Evolutionary conservation across 1,140 invertebrate species (phyloP), one percentile per base, ranked within the genome.

Genomic region (Cyrtorhinus lividipennis): DNA sequence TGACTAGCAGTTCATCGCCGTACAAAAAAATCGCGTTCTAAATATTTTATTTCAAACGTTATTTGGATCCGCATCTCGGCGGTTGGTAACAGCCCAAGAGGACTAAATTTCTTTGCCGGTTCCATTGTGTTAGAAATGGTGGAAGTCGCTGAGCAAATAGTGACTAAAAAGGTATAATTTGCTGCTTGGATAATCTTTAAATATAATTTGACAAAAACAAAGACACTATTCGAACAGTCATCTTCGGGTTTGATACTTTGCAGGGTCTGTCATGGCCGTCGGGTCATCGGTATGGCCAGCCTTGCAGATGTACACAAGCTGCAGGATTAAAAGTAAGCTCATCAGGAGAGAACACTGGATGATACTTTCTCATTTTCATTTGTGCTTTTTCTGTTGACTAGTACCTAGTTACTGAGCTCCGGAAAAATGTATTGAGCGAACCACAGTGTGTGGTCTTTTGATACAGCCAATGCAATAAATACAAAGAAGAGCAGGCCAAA

Each of bases 271-370:
- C 15, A 10, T 67, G 66, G 66, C 61, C 61, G 23, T 22, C 63
- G 24, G 61, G 63, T 30, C 61, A 65, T 56, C 27, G 63, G 61
- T 65, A 59, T 48, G 63, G 63, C 24, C 30, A 56, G 2, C 65
- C 62, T 15, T 67, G 66, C 60, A 62, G 56, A 44, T 67, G 66
- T 61, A 64, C 64, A 30, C 30, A 59, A 56, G 56, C 45, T 38
- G 20, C 26, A 13, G 64, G 64, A 26, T 53, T 62, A 62, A 65
- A 65, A 56, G 64, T 65, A 62, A 8, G 18, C 1, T 5, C 18
- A 59, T 30, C 18, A 13, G 5, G 8, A 22, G 10, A 13, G 20
- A 53, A 53, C 10, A 53, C 5, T 53, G 20, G 5, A 22, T 20
- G 5, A 15, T 53, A 53, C 10, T 5, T 53, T 10, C 10, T 10